These are phyloP conservation scores for Conomelus anceps DNA, from an alignment of 2,888 invertebrate species.

Conservation along the genomic window DNA sequence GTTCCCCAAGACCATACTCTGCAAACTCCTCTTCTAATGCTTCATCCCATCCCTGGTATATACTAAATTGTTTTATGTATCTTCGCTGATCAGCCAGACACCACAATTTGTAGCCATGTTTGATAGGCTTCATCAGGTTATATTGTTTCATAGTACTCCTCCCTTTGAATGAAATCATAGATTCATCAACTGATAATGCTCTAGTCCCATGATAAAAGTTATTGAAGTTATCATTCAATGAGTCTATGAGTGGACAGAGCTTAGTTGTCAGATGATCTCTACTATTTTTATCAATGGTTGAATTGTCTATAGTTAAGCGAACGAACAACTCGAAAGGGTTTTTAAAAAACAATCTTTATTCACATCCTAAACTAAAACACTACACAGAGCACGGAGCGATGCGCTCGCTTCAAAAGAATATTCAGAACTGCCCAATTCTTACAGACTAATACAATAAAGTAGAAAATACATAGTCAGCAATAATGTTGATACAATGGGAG, in stretches of 20 bases:
- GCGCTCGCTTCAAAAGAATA: too few relatives aligned
- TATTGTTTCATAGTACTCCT: constrained; percentile 23
- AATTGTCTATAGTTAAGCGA: too few relatives aligned
- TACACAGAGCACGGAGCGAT: too few relatives aligned
- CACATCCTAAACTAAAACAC: too few relatives aligned
- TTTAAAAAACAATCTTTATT: too few relatives aligned
- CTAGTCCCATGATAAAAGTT: constrained; percentile 14
- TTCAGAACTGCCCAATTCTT: too few relatives aligned
- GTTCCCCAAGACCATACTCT: constrained; percentile 22
- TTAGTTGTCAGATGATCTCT: background rate
- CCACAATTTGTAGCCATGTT: constrained; percentile 27
- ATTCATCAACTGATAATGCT: constrained; percentile 24
- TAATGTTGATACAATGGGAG: too few relatives aligned
- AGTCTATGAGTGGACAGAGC: constrained; percentile 9
- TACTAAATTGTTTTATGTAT: constrained; percentile 10
- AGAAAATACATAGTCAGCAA: too few relatives aligned
- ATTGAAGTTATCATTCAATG: constrained; percentile 11
- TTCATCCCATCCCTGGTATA: constrained; percentile 15
- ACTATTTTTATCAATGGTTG: background rate
- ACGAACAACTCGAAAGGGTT: too few relatives aligned
- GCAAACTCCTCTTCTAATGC: constrained; percentile 25
- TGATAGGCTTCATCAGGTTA: constrained; percentile 25
- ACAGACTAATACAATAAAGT: too few relatives aligned
- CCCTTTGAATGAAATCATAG: constrained; percentile 26
- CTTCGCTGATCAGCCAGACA: constrained; percentile 15